These are phyloP conservation scores for Semnornis frantzii DNA, from an alignment of 2,113 vertebrate species.

Conservation along the genomic window DNA sequence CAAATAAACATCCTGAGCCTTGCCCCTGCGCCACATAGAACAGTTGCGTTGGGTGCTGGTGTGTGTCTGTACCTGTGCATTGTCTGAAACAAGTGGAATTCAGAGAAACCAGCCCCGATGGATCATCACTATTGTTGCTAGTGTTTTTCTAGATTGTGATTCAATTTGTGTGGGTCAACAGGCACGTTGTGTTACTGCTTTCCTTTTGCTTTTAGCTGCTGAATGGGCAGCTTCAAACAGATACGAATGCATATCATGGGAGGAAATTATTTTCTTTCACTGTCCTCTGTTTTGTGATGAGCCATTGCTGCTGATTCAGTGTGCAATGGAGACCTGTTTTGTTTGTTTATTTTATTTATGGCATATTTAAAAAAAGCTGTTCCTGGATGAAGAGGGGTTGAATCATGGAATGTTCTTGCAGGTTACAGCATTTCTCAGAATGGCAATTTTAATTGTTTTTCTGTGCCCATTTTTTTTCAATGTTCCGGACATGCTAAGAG, in stretches of 20 bases:
- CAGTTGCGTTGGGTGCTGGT: neutral
- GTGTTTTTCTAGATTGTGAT: conserved; percentile 79
- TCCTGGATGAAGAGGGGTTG: conserved; percentile 8
- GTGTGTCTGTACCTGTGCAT: conserved; percentile 30
- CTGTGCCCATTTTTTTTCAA: neutral
- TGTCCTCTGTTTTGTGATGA: conserved; percentile 39
- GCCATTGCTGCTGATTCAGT: conserved; percentile 31
- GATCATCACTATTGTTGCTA: conserved; percentile 68
- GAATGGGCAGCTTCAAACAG: conserved; percentile 72
- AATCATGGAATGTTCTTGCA: conserved; percentile 22
- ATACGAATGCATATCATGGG: conserved; percentile 53
- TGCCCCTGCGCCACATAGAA: accelerated
- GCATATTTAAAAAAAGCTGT: neutral
- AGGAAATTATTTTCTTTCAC: conserved; percentile 61
- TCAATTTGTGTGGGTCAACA: conserved; percentile 73
- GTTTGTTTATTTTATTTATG: conserved; percentile 24
- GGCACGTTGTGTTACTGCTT: conserved; percentile 74
- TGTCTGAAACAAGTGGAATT: conserved; percentile 9
- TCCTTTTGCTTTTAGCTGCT: conserved; percentile 69
- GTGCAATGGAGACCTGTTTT: neutral
- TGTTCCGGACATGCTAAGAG: neutral
- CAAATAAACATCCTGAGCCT: neutral
- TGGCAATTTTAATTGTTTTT: neutral
- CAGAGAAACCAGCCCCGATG: neutral
- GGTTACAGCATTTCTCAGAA: neutral